Conservation (phyloP, 2,888 invertebrate species). For the Meta bourneti region DNA sequence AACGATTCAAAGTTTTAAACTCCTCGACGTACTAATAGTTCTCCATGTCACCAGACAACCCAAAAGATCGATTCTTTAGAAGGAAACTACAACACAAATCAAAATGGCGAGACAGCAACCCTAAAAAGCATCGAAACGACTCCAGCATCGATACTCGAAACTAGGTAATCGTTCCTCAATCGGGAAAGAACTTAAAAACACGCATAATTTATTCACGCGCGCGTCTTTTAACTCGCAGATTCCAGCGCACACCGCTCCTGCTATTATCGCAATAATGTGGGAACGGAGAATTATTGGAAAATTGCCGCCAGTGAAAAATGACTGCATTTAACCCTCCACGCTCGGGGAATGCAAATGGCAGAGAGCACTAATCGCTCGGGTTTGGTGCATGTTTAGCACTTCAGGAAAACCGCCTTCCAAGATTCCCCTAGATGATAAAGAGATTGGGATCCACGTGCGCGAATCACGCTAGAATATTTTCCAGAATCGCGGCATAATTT, state of each 20-base stretch:
- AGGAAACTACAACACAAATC: too few relatives aligned
- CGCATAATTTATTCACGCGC: background rate
- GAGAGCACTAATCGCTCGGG: background rate
- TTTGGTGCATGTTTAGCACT: background rate
- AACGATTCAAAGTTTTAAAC: too few relatives aligned
- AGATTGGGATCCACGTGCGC: background rate
- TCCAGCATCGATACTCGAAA: too few relatives aligned
- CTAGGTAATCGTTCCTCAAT: too few relatives aligned
- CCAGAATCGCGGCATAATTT: background rate
- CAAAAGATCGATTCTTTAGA: too few relatives aligned
- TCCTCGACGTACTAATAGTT: too few relatives aligned
- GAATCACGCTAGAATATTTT: background rate
- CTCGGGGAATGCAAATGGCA: background rate
- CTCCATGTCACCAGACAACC: too few relatives aligned
- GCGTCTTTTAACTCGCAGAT: background rate
- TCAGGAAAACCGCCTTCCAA: background rate
- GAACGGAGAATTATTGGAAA: conserved; percentile 38
- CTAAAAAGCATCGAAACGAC: too few relatives aligned
- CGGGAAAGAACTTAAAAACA: background rate
- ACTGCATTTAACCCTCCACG: background rate
- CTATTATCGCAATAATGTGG: conserved; percentile 16
- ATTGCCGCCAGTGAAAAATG: conserved; percentile 16
- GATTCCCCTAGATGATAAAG: conserved; percentile 25
- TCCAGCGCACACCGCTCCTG: background rate
- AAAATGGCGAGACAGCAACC: too few relatives aligned